These are phyloP conservation scores for Urosaurus nigricauda DNA, from an alignment of 2,797 vertebrate species.

Conservation along the genomic window DNA sequence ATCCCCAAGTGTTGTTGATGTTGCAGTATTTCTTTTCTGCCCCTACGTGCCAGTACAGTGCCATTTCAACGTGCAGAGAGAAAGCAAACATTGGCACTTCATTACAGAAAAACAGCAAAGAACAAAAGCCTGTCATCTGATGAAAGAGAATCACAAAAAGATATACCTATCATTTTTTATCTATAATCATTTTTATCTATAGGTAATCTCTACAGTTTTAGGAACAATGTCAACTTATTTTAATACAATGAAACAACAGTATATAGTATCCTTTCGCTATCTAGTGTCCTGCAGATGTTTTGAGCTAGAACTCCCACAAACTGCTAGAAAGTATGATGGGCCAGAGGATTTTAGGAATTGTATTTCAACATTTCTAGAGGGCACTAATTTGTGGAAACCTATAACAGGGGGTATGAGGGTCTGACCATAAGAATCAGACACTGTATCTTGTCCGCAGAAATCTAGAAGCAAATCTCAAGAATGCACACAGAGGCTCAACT, in stretches of 20 bases:
- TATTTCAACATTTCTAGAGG: background rate
- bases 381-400: background rate
- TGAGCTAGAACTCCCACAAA: background rate
- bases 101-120: too few relatives aligned
- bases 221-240: too few relatives aligned
- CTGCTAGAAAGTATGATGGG: background rate
- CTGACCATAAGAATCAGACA: background rate
- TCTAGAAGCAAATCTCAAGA: background rate
- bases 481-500: background rate
- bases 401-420: background rate
- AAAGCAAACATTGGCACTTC: background rate
- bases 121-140: background rate
- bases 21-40: background rate
- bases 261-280: background rate
- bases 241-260: background rate
- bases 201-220: too few relatives aligned
- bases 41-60: background rate
- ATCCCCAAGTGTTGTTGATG: background rate
- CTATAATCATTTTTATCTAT: background rate
- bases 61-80: background rate
- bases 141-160: constrained; percentile 6
- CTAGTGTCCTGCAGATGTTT: background rate
- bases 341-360: background rate
- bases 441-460: background rate
- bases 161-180: background rate